Evolutionary conservation across 2,888 invertebrate genomes (phyloP), one percentile per base, ranked within the genome.

Genomic region (Orthosia incerta): DNA sequence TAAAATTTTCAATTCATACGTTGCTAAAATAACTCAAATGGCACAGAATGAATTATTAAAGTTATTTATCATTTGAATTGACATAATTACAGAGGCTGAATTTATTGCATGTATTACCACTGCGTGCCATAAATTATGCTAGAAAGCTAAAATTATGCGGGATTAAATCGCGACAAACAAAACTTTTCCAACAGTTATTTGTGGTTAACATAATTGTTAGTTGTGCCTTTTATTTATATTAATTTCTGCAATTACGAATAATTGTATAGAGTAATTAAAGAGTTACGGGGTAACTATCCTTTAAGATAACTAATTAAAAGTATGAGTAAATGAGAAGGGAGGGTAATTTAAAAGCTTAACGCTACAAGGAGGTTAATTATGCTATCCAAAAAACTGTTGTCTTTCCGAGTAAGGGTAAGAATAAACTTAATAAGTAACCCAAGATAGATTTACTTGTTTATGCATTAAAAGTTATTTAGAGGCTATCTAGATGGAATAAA

Each of bases 101-200:
- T 82, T 86, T 82, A 80, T 86, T 68, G 76, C 74, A 82, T 74
- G 82, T 78, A 82, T 67, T 74, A 76, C 81, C 70, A 65, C 75
- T 84, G 85, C 80, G 75, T 86, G 86, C 72, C 26, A 86, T 84
- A 82, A 86, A 85, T 85, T 86, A 82, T 76, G 48, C 69, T 74
- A 73, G 77, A 76, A 76, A 71, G 78, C 75, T 78, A 61, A 85
- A 86, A 84, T 84, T 81, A 73, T 82, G 71, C 73, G 68, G 82
- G 63, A 77, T 77, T 84, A 53, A 86, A 86, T 73, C 46, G 78
- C 71, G 65, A 85, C 72, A 73, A 82, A 83, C 84, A 80, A 78
- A 83, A 83, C 66, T 86, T 83, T 80, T 69, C 62, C 56, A 70
- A 57, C 73, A 76, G 48, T 70, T 15, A 74, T 79, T 76, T 76